These are phyloP conservation scores for Marcusenius ussheri DNA, from an alignment of 2,113 vertebrate species.

Conservation along the genomic window DNA sequence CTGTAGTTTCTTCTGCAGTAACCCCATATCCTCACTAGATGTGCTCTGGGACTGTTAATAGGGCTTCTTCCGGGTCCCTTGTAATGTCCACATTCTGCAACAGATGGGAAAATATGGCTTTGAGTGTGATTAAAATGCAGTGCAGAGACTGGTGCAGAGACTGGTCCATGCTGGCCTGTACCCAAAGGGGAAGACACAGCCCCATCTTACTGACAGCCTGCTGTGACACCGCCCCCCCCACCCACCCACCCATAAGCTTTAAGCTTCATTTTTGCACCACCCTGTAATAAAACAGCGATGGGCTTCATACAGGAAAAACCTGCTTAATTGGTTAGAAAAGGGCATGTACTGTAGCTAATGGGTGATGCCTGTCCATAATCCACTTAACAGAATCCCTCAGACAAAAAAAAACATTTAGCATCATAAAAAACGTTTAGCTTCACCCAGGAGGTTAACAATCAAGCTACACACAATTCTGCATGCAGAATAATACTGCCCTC, in stretches of 20 bases:
- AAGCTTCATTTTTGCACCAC: not conserved
- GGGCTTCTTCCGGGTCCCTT: conserved; percentile 62
- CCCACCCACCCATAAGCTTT: not conserved
- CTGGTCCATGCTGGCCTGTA: not conserved
- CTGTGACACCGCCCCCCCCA: not conserved
- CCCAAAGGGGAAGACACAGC: not conserved
- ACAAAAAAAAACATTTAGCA: not conserved
- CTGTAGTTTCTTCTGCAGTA: not conserved
- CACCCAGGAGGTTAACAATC: not conserved
- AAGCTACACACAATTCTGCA: not conserved
- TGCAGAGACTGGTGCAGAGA: not conserved
- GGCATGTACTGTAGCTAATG: not conserved
- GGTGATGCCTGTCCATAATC: not conserved
- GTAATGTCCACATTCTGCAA: conserved; percentile 70
- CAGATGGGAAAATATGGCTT: conserved; percentile 17
- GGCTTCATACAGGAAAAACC: not conserved
- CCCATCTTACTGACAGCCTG: not conserved
- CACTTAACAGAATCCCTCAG: not conserved
- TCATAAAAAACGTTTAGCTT: not conserved
- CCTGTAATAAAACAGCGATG: not conserved
- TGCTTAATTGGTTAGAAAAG: not conserved
- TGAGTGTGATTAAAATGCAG: not conserved
- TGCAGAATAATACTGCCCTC: not conserved
- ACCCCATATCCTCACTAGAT: conserved; percentile 37
- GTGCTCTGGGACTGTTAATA: conserved; percentile 65